Percentiles rank a stretch among this genome's conserved stretches.
These are phyloP conservation scores for Sinelater perroti DNA, from an alignment of 2,888 invertebrate genomes.

Conservation along the genomic window DNA sequence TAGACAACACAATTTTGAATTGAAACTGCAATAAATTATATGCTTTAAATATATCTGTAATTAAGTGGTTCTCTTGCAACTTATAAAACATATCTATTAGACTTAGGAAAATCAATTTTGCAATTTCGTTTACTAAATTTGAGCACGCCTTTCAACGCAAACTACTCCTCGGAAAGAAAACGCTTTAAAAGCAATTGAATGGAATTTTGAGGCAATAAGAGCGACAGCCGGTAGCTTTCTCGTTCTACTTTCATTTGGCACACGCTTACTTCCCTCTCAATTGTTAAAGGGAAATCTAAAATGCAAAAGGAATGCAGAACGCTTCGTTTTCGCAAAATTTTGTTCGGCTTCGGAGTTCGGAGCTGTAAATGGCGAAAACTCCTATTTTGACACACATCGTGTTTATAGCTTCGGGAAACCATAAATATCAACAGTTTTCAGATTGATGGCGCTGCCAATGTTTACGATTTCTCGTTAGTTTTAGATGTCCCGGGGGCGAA, in stretches of 20 bases:
- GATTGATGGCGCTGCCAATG: constrained; percentile 28
- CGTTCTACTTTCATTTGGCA: constrained; percentile 27
- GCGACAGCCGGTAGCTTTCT: constrained; percentile 12
- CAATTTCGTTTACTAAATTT: too few relatives aligned
- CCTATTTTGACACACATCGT: constrained; percentile 38
- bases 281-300: constrained; percentile 29
- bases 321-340: constrained; percentile 25
- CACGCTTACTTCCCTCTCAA: constrained; percentile 28
- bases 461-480: constrained; percentile 29
- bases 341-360: constrained; percentile 23
- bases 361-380: constrained; percentile 24
- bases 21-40: too few relatives aligned
- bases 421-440: constrained; percentile 42
- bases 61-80: too few relatives aligned
- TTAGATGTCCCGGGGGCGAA: constrained; percentile 17
- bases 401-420: constrained; percentile 37
- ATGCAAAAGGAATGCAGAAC: constrained; percentile 28
- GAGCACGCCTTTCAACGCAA: too few relatives aligned
- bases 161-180: too few relatives aligned
- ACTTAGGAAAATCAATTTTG: too few relatives aligned
- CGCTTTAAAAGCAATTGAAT: constrained; percentile 18
- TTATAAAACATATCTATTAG: too few relatives aligned
- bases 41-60: too few relatives aligned
- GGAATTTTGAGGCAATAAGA: constrained; percentile 12
- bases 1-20: too few relatives aligned